Conservation (phyloP, 37 sponge, comb jelly and placozoan genomes). For the Ephydatia muelleri region DNA sequence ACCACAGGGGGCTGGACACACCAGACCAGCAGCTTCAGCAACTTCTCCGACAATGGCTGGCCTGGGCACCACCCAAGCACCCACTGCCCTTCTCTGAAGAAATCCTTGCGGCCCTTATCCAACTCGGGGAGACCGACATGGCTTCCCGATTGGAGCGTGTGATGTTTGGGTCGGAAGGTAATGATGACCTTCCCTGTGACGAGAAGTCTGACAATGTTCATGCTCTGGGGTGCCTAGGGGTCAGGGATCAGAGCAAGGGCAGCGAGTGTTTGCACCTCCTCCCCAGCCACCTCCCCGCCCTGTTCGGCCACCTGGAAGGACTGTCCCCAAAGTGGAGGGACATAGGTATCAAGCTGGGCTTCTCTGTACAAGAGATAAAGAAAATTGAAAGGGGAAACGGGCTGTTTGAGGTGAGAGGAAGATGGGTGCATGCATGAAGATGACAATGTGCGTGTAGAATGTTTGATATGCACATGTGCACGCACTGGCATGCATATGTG, state of each 20-base stretch:
- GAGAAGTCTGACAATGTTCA: not conserved
- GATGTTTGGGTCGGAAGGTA: not conserved
- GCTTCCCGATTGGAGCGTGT: not conserved
- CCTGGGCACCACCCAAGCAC: not conserved
- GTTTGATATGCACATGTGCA: no score
- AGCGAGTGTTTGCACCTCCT: not conserved
- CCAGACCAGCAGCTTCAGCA: not conserved
- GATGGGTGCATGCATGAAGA: no score
- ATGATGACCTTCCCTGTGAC: not conserved
- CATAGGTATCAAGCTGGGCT: not conserved
- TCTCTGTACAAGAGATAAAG: not conserved
- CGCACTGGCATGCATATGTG: not conserved
- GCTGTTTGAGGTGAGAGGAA: not conserved
- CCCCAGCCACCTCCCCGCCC: not conserved
- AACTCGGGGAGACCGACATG: not conserved
- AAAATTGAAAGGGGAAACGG: not conserved
- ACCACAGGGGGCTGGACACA: not conserved
- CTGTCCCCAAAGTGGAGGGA: not conserved
- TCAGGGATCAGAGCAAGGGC: not conserved
- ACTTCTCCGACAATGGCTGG: not conserved
- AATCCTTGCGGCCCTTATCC: not conserved
- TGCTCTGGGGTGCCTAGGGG: not conserved
- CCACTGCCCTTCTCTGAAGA: not conserved
- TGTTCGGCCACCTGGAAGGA: not conserved
- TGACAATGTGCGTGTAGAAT: no score